Percentiles rank a stretch among this genome's conserved stretches.
These are phyloP conservation scores for Aporophyla lueneburgensis DNA, from an alignment of 2,888 invertebrate species.

Conservation along the genomic window DNA sequence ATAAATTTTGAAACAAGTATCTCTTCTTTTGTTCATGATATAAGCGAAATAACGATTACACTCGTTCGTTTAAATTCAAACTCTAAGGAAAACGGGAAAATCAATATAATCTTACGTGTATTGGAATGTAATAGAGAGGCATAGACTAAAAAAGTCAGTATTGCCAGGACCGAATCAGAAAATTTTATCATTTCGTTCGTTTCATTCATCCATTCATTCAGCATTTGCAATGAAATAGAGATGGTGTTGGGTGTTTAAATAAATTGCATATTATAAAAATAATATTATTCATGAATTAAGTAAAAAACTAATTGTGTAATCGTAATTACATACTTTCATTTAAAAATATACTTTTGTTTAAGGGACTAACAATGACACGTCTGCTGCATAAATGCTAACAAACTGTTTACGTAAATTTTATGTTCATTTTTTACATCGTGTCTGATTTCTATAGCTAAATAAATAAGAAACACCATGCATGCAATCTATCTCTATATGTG, in stretches of 20 bases:
- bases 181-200: neutral
- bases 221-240: neutral
- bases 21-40: neutral
- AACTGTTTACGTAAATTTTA: neutral
- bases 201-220: slow-evolving; percentile 13
- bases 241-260: slow-evolving; percentile 2
- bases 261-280: neutral
- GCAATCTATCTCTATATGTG: too few species aligned
- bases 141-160: slow-evolving; percentile 32
- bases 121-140: slow-evolving; percentile 49
- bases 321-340: neutral
- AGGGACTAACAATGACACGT: neutral
- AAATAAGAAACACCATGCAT: too few species aligned
- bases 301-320: neutral
- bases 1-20: neutral
- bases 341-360: neutral
- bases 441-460: too few species aligned
- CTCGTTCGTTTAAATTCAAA: neutral
- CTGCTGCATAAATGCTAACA: neutral
- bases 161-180: slow-evolving; percentile 25
- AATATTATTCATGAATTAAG: neutral
- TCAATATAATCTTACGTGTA: slow-evolving; percentile 65
- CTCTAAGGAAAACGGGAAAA: slow-evolving; percentile 12
- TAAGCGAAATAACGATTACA: neutral
- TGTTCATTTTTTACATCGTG: too few species aligned